Percentiles rank a stretch among this genome's conserved stretches.
Evolutionary conservation across 2,797 vertebrate species (phyloP).

Genomic region (Phoeniculus purpureus): DNA sequence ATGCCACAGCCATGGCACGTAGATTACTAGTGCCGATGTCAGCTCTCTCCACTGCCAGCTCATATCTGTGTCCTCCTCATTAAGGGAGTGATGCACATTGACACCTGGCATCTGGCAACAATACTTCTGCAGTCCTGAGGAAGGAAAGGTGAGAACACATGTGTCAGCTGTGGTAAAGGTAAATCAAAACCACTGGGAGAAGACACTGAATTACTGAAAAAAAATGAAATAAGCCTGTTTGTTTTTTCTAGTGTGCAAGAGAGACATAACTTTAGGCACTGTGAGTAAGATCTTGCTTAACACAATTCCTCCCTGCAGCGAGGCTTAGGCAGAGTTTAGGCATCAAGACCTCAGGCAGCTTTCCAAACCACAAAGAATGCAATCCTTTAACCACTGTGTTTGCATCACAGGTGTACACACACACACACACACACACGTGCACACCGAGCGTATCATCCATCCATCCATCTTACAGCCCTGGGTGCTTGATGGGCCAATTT

Average conservation of each 20-base stretch:
- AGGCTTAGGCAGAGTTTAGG: background rate
- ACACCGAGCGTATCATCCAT: background rate
- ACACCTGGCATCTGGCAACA: conserved; percentile 35
- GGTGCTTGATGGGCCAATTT: background rate
- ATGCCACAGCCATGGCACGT: background rate
- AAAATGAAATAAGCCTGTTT: background rate
- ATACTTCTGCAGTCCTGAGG: background rate
- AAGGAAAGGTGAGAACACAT: background rate
- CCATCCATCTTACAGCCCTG: background rate
- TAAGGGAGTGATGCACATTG: background rate
- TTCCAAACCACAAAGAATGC: background rate
- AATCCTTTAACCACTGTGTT: background rate
- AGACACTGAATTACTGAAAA: background rate
- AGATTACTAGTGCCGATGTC: background rate
- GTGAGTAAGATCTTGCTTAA: background rate
- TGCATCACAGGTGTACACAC: background rate
- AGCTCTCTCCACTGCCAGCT: conserved; percentile 6
- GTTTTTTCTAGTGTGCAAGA: background rate
- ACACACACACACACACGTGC: background rate
- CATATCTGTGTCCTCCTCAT: background rate
- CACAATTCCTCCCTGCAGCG: background rate
- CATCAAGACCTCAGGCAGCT: background rate
- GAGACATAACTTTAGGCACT: background rate
- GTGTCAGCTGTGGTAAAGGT: background rate
- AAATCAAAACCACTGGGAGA: background rate